These are phyloP conservation scores for Cydia fagiglandana DNA, from an alignment of 1,140 invertebrate genomes.

Conservation along the genomic window DNA sequence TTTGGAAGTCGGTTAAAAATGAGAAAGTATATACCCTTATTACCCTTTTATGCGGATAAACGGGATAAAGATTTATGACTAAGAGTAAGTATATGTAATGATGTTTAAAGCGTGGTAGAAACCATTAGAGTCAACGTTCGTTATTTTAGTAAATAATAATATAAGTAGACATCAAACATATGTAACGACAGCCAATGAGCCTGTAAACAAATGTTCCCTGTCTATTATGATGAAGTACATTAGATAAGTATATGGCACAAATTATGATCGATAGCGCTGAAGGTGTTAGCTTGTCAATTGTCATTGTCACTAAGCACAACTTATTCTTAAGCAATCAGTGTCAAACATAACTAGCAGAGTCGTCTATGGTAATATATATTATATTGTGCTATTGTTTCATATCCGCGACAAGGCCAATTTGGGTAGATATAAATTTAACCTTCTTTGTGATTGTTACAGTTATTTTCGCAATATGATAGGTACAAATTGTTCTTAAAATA, in stretches of 20 bases:
- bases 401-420: background rate
- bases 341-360: background rate
- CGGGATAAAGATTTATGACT: too few species aligned
- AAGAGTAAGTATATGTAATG: too few species aligned
- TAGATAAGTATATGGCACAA: conserved; percentile 12
- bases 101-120: background rate
- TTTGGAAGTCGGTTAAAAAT: too few species aligned
- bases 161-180: background rate
- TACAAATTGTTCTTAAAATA: background rate
- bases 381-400: background rate
- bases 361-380: background rate
- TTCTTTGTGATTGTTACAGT: background rate
- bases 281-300: conserved; percentile 15
- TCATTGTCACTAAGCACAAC: background rate
- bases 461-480: background rate
- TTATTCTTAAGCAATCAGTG: background rate
- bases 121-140: background rate
- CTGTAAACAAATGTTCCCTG: conserved; percentile 20
- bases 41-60: too few species aligned
- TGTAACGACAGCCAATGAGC: background rate
- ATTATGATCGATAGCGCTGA: conserved; percentile 17
- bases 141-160: too few species aligned
- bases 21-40: too few species aligned
- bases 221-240: conserved; percentile 11
- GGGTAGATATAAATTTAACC: conserved; percentile 9